Percentiles rank a stretch among this genome's conserved stretches.
Conservation (phyloP, 2,797 vertebrate species). For the Propithecus perrieri region DNA sequence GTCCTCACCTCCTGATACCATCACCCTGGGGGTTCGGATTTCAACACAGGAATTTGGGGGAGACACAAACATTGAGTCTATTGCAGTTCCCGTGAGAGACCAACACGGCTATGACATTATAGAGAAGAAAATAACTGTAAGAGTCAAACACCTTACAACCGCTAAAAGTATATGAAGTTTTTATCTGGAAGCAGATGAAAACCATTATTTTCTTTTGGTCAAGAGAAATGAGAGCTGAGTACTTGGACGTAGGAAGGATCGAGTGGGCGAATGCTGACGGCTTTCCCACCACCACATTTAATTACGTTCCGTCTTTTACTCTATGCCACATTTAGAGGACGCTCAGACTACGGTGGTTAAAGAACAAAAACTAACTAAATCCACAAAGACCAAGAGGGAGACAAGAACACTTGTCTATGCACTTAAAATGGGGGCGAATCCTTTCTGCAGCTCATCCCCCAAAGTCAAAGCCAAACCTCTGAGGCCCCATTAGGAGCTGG, state of each 20-base stretch:
- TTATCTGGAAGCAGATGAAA: not conserved
- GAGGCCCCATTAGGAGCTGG: not conserved
- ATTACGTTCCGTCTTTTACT: not conserved
- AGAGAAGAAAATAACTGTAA: not conserved
- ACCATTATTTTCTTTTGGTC: not conserved
- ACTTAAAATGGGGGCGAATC: not conserved
- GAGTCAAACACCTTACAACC: not conserved
- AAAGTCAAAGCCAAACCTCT: not conserved
- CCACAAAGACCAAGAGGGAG: not conserved
- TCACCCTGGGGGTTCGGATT: not conserved
- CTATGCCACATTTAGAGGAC: not conserved
- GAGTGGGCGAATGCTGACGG: not conserved
- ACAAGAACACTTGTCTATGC: no score
- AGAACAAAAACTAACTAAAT: rapidly evolving
- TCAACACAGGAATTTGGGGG: no score
- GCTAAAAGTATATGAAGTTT: not conserved
- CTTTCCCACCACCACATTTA: not conserved
- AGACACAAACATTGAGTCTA: not conserved
- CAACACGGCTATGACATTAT: no score
- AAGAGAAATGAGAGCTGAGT: not conserved
- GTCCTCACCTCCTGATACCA: no score
- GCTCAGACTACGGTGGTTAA: not conserved
- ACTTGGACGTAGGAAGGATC: rapidly evolving
- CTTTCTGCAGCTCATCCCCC: not conserved
- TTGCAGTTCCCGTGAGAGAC: rapidly evolving